Evolutionary conservation across 2,888 invertebrate genomes (phyloP).

Genomic region (Tetragonisca angustula): DNA sequence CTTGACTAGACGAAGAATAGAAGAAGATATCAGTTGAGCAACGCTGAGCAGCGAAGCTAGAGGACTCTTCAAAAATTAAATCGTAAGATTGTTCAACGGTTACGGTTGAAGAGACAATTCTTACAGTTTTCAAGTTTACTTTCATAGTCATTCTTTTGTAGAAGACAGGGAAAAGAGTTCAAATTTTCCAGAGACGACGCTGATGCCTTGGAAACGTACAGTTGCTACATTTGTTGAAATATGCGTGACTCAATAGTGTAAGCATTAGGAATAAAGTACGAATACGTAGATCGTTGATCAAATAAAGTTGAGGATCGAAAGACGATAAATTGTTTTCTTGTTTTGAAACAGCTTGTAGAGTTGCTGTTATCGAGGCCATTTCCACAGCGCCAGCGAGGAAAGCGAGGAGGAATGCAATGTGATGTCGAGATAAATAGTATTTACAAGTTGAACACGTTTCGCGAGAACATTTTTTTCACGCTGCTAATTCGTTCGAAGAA

Average conservation of each 20-base stretch:
- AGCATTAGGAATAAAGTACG: neutral
- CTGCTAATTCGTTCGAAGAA: neutral
- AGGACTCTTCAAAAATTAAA: neutral
- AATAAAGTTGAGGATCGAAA: neutral
- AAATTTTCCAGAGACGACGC: neutral
- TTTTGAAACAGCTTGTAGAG: constrained; percentile 21
- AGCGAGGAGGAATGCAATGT: constrained; percentile 41
- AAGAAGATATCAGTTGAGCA: constrained; percentile 15
- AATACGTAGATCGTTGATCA: no score
- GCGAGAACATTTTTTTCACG: neutral
- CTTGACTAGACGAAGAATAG: neutral
- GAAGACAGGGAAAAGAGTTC: neutral
- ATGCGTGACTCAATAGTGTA: neutral
- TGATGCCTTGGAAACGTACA: neutral
- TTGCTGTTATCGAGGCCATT: constrained; percentile 50
- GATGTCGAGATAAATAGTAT: constrained; percentile 19
- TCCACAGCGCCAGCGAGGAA: constrained; percentile 27
- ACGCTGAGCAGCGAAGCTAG: neutral
- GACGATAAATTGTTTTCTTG: neutral
- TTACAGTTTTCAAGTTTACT: neutral
- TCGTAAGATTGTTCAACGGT: neutral
- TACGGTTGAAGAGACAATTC: neutral
- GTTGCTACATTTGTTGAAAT: neutral
- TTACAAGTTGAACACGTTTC: constrained; percentile 14
- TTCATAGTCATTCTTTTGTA: neutral